A percentile compares a stretch with the other conserved stretches of the same genome.
Conservation (phyloP, 2,113 vertebrate species). For the Thermophis baileyi region DNA sequence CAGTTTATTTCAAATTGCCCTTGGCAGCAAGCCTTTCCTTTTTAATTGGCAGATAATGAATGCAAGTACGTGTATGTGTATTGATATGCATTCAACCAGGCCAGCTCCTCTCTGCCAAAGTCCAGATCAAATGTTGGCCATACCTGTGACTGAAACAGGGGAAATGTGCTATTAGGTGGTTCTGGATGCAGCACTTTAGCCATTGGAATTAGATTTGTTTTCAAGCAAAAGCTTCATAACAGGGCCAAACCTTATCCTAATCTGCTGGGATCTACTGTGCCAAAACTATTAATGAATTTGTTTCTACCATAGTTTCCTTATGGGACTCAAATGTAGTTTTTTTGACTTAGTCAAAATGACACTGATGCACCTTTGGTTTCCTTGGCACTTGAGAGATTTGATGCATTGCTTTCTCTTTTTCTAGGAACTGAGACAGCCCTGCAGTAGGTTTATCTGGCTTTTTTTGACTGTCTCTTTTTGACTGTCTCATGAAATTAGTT, state of each 20-base stretch:
- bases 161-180: not conserved
- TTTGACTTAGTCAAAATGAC: not conserved
- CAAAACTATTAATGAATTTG: slow-evolving; percentile 30
- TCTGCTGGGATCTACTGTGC: slow-evolving; percentile 25
- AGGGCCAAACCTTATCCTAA: slow-evolving; percentile 2
- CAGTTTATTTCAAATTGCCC: not conserved
- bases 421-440: not conserved
- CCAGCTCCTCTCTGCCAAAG: not conserved
- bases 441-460: not conserved
- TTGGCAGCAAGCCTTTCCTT: not conserved
- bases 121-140: not conserved
- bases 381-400: not conserved
- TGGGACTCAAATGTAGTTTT: not conserved
- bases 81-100: not conserved
- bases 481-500: not conserved
- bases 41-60: not conserved
- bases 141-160: slow-evolving; percentile 11
- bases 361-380: not conserved
- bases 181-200: not conserved
- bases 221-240: not conserved
- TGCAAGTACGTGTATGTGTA: not conserved
- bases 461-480: not conserved
- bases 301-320: not conserved
- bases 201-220: slow-evolving; percentile 13
- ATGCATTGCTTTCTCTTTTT: not conserved